Evolutionary conservation across 2,113 vertebrate species (phyloP), one percentile per base, ranked within the genome.

Genomic region (Panthera leo): DNA sequence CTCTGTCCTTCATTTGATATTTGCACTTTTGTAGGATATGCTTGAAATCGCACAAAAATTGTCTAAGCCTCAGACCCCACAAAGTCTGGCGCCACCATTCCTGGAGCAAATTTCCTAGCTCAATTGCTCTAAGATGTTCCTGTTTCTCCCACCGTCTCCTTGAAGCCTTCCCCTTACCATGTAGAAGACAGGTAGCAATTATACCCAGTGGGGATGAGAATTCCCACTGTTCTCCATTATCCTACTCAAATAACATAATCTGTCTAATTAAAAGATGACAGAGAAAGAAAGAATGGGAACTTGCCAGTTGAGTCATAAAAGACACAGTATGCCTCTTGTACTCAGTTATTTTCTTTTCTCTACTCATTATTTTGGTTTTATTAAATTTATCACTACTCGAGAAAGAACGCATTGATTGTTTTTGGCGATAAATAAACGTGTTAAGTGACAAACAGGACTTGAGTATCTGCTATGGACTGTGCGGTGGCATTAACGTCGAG

Each of bases 221-320:
- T 94, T 94, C 97, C 97, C 95, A 97, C 96, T 95, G 95, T 83
- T 98, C 85, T 55, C 96, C 94, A 97, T 97, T 97, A 96, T 97
- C 96, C 91, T 90, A 70, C 88, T 97, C 97, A 98, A 98, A 97
- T 79, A 95, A 79, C 94, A 98, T 97, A 98, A 97, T 98, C 61
- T 82, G 96, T 97, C 98, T 98, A 97, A 98, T 98, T 98, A 98
- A 97, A 97, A 98, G 95, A 98, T 96, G 92, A 97, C 97, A 97
- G 94, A 93, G 95, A 84, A 75, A 89, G 83, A 84, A 65, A 97
- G 98, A 98, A 95, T 96, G 96, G 93, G 92, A 73, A 95, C 85
- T 80, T 95, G 85, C 36, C 94, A 91, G 97, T 96, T 97, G 96
- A 97, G 91, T 94, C 96, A 95, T 97, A 97, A 95, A 95, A 97